A percentile compares a stretch with the other conserved stretches of the same genome.
Evolutionary conservation across 2,113 vertebrate genomes (phyloP).

Genomic region (Notothenia coriiceps): DNA sequence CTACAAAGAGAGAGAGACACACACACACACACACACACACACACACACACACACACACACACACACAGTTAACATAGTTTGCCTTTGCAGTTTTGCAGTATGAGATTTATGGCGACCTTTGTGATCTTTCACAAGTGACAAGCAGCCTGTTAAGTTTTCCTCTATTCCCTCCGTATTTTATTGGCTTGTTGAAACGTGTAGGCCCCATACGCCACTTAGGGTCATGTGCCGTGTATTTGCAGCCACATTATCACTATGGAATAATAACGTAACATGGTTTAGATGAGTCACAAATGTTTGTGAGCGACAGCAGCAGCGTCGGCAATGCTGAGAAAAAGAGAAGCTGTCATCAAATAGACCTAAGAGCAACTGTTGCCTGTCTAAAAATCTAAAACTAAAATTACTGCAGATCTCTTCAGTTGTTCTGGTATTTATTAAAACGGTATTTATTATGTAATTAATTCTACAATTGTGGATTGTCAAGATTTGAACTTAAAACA

Average conservation of each 20-base stretch:
- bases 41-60: constrained; percentile 8
- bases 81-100: constrained; percentile 50
- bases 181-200: constrained; percentile 71
- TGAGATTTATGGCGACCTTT: constrained; percentile 83
- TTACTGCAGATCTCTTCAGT: constrained; percentile 8
- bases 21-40: constrained; percentile 6
- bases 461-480: constrained; percentile 9
- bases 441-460: constrained; percentile 17
- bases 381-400: constrained; percentile 35
- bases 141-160: constrained; percentile 71
- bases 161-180: constrained; percentile 78
- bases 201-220: constrained; percentile 64
- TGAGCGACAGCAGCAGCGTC: constrained; percentile 68
- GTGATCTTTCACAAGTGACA: constrained; percentile 78
- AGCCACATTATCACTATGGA: constrained; percentile 65
- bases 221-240: constrained; percentile 67
- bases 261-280: constrained; percentile 87
- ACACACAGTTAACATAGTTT: constrained; percentile 36
- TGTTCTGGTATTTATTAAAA: constrained; percentile 13
- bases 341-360: constrained; percentile 66
- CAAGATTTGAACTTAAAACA: constrained; percentile 9
- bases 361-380: constrained; percentile 78
- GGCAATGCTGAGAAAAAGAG: constrained; percentile 69
- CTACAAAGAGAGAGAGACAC: neutral
- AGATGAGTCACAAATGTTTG: constrained; percentile 84